Conservation (phyloP, 2,113 vertebrate genomes). For the Calyptommatus sinebrachiatus region DNA sequence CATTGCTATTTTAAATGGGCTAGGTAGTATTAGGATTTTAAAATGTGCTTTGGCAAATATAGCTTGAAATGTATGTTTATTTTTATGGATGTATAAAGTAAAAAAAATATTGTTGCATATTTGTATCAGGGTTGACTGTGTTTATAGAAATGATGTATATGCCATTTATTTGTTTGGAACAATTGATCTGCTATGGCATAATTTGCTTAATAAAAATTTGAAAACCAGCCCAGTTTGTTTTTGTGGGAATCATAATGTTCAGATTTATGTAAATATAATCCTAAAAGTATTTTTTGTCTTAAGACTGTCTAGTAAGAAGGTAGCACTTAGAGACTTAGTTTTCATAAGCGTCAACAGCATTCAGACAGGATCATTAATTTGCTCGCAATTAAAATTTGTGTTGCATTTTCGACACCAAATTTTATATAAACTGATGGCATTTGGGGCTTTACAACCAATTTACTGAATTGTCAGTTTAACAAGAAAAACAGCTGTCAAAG, state of each 20-base stretch:
- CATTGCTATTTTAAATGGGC: neutral
- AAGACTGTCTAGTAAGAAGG: constrained; percentile 31
- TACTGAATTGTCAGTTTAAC: too few species aligned
- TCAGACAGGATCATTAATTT: too few species aligned
- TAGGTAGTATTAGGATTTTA: neutral
- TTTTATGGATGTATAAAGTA: neutral
- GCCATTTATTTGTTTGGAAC: neutral
- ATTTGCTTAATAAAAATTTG: neutral
- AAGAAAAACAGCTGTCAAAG: too few species aligned
- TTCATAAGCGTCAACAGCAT: neutral
- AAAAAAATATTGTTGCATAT: neutral
- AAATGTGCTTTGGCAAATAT: neutral
- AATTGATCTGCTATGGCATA: neutral
- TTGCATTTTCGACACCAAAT: too few species aligned
- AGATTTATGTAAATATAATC: neutral
- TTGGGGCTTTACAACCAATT: too few species aligned
- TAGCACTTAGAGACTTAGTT: neutral
- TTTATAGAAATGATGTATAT: constrained; percentile 11
- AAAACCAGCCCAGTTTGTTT: neutral
- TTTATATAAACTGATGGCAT: too few species aligned
- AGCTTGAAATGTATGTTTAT: neutral
- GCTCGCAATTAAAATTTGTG: too few species aligned
- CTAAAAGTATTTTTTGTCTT: neutral
- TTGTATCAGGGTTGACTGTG: neutral
- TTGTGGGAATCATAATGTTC: neutral